Conservation (phyloP, 2,797 vertebrate species). For the Micrastur ruficollis region DNA sequence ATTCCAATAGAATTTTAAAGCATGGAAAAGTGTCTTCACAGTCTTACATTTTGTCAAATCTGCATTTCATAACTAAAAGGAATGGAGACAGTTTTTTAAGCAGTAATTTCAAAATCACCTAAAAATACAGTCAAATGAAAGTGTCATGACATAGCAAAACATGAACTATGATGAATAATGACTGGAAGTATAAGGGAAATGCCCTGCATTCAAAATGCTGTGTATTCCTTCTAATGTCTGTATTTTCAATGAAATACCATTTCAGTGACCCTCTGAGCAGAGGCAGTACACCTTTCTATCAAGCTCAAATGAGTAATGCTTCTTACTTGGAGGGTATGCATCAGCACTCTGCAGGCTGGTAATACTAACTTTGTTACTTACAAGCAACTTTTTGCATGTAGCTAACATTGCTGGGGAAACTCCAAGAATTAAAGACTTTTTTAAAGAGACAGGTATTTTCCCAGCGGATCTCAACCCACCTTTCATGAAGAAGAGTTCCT, state of each 20-base stretch:
- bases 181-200: background rate
- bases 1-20: background rate
- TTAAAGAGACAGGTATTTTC: background rate
- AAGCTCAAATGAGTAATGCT: background rate
- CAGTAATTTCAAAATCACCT: background rate
- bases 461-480: background rate
- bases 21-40: background rate
- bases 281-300: background rate
- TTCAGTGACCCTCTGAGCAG: background rate
- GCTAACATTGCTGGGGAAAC: background rate
- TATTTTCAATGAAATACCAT: background rate
- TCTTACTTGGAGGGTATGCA: background rate
- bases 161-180: background rate
- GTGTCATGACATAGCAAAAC: background rate
- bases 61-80: background rate
- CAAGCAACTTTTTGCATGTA: background rate
- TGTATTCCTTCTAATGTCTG: background rate
- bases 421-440: background rate
- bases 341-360: background rate
- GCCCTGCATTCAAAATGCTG: background rate
- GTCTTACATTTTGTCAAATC: background rate
- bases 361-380: background rate
- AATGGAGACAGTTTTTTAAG: background rate
- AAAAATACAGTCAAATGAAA: background rate
- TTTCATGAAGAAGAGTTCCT: background rate